Evolutionary conservation across 1,140 invertebrate genomes (phyloP), one percentile per base, ranked within the genome.

Genomic region (Wiebesia pumilae): DNA sequence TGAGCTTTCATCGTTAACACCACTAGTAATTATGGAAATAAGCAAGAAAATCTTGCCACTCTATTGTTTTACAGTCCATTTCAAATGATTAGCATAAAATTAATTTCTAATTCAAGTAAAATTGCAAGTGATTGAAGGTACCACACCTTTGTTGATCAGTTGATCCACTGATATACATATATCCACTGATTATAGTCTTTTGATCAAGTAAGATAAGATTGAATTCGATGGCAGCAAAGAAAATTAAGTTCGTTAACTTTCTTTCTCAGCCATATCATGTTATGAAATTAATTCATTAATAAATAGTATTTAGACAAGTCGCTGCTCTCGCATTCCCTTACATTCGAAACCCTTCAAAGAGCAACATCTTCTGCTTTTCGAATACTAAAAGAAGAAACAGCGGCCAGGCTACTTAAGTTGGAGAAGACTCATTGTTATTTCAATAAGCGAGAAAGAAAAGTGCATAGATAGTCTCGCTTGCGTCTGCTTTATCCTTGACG

Each of bases 351-450:
- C n/a, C n/a, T n/a, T n/a, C 7, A 40, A 14, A 3, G 16, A 0
- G 10, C 10, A 3, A 78, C 35, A 73, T 27, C 21, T 40, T 2
- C 6, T 38, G 1, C 19, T 21, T 62, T 47, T 7, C 6, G n/a
- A 40, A 65, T 24, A 0, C 9, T 40, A 79, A 79, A 84, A 51
- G 51, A 51, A 71, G 24, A 10, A 81, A 58, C 78, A 81, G 1
- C 47, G 33, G 0, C 30, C 16, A 33, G 54, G 69, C 80, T 77
- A 82, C 83, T 87, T 87, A 87, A 83, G 54, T 83, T 83, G 58
- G 75, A 69, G 79, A 87, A 78, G 85, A 71, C 69, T 86, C 65
- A 82, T 82, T 86, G 40, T 82, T 82, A 82, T 86, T 86, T 86
- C 43, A 81, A 69, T 16, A n/a, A 40, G 38, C n/a, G 24, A 10